Evolutionary conservation across 1,140 invertebrate genomes (phyloP).

Genomic region (Phenacoccus solenopsis): DNA sequence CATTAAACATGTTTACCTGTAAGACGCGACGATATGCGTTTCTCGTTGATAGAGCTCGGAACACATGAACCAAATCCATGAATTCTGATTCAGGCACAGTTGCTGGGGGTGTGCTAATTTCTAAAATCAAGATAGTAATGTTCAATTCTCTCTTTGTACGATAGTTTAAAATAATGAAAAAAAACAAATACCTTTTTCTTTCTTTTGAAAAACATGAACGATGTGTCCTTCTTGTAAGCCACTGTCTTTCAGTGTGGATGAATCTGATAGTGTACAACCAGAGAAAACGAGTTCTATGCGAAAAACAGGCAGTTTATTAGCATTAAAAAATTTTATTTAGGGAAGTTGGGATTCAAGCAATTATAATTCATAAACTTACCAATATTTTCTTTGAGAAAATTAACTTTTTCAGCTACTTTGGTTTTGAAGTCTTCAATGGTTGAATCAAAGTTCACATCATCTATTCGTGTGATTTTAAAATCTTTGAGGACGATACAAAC

Average conservation of each 20-base stretch:
- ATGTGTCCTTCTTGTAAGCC: background rate
- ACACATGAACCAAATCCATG: background rate
- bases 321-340: too few relatives aligned
- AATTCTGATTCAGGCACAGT: background rate
- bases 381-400: conserved; percentile 7
- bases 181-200: conserved; percentile 10
- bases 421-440: background rate
- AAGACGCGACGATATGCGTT: background rate
- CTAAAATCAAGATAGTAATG: background rate
- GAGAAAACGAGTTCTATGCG: background rate
- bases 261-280: conserved; percentile 8
- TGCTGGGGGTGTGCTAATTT: background rate
- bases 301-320: too few relatives aligned
- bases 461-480: background rate
- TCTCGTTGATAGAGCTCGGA: conserved; percentile 8
- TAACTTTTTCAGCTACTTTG: background rate
- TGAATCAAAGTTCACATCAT: conserved; percentile 2
- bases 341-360: too few relatives aligned
- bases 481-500: background rate
- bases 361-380: too few relatives aligned
- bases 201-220: conserved; percentile 18
- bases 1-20: background rate
- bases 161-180: too few relatives aligned
- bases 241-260: background rate
- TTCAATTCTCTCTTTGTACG: too few relatives aligned